Conservation (phyloP, 1,140 invertebrate species). For the Nasonia vitripennis region DNA sequence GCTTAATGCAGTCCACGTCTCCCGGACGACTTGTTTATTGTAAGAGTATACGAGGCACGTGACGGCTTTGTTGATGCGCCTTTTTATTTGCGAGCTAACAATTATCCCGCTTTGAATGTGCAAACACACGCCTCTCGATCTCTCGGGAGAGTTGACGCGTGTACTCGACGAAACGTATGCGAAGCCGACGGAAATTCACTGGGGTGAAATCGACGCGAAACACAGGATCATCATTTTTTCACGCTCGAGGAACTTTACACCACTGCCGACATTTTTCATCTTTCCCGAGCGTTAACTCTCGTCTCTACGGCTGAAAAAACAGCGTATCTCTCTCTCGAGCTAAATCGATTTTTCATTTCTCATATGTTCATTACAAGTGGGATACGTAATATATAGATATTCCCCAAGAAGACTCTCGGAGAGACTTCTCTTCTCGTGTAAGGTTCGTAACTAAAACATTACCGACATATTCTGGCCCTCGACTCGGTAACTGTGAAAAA, state of each 20-base stretch:
- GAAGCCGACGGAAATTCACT: neutral
- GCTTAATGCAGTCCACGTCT: no score
- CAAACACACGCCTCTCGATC: neutral
- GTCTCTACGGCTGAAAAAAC: neutral
- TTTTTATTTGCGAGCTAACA: neutral
- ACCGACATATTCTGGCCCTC: neutral
- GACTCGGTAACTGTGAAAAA: neutral
- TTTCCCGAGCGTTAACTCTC: neutral
- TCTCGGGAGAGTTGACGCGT: neutral
- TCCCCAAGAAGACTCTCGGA: neutral
- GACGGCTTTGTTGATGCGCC: neutral
- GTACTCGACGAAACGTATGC: neutral
- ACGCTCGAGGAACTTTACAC: neutral
- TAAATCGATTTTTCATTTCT: constrained; percentile 32
- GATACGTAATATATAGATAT: neutral
- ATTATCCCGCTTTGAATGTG: neutral
- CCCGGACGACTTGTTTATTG: neutral
- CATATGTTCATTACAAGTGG: constrained; percentile 20
- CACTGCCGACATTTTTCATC: neutral
- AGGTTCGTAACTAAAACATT: neutral
- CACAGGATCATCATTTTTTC: neutral
- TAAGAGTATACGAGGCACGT: neutral
- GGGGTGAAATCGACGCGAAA: neutral
- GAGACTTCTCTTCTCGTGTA: neutral
- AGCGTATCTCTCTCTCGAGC: neutral